Evolutionary conservation across 2,113 vertebrate genomes (phyloP).

Genomic region (Astur gentilis): DNA sequence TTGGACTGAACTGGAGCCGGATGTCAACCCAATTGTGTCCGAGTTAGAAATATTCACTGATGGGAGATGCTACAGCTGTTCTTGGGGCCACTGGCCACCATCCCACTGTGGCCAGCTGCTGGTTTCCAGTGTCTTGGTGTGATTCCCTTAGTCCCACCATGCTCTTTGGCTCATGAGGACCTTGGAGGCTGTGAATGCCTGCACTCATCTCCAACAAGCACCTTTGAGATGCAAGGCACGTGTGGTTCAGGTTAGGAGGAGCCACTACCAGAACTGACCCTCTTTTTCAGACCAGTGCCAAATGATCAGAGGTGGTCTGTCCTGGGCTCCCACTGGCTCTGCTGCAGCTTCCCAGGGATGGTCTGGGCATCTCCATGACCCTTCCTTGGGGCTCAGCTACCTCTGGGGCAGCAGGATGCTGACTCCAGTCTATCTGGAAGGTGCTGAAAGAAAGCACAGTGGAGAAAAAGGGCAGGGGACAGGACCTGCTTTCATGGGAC

Average conservation of each 20-base stretch:
- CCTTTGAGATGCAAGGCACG: background rate
- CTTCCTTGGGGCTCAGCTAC: background rate
- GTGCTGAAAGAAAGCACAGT: background rate
- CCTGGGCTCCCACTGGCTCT: background rate
- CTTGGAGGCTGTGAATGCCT: background rate
- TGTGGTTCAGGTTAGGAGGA: background rate
- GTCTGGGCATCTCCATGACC: background rate
- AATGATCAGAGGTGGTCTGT: background rate
- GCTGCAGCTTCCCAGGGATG: background rate
- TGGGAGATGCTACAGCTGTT: background rate
- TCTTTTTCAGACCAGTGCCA: background rate
- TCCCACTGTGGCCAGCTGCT: no score
- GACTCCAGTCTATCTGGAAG: background rate
- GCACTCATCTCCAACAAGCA: rapidly evolving
- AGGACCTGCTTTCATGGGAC: background rate
- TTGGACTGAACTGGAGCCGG: background rate
- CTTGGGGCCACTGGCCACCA: background rate
- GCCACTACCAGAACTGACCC: background rate
- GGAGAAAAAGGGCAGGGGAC: background rate
- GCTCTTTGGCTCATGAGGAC: background rate
- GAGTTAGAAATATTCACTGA: background rate
- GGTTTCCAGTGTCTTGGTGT: background rate
- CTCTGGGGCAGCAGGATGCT: background rate
- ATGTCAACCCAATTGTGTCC: background rate
- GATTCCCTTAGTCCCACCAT: background rate